Conservation (phyloP, 2,888 invertebrate genomes). For the Petrophora chlorosata region DNA sequence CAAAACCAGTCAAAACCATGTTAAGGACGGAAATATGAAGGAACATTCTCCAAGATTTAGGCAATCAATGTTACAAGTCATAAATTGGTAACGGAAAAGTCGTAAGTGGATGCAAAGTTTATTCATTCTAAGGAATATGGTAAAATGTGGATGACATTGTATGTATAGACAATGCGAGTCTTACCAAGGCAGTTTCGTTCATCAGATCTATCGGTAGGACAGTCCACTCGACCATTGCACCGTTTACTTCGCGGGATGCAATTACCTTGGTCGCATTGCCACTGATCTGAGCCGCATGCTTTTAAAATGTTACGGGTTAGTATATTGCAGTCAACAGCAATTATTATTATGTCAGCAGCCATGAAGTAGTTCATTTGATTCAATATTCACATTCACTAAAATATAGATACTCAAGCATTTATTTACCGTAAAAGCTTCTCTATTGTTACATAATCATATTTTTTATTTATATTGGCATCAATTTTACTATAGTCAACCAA, state of each 20-base stretch:
- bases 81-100: background rate
- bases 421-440: too few species aligned
- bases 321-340: conserved; percentile 22
- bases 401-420: too few species aligned
- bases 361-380: conserved; percentile 5
- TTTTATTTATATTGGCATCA: too few species aligned
- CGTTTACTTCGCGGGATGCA: conserved; percentile 85
- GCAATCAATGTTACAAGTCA: conserved; percentile 1
- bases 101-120: conserved; percentile 12
- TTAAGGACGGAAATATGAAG: background rate
- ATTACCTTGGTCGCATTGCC: conserved; percentile 89
- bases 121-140: conserved; percentile 8
- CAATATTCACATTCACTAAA: conserved; percentile 5
- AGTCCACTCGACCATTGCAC: conserved; percentile 88
- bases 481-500: too few species aligned
- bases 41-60: background rate
- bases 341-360: conserved; percentile 25
- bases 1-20: conserved; percentile 24
- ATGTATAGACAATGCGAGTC: conserved; percentile 34
- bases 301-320: conserved; percentile 49
- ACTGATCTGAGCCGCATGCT: conserved; percentile 88
- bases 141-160: background rate
- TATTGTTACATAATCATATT: too few species aligned
- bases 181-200: conserved; percentile 87
- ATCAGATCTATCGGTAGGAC: conserved; percentile 88